phyloP scores from a whole-genome alignment of 2,888 invertebrate genomes.

The Synergus laeviventris region DNA sequence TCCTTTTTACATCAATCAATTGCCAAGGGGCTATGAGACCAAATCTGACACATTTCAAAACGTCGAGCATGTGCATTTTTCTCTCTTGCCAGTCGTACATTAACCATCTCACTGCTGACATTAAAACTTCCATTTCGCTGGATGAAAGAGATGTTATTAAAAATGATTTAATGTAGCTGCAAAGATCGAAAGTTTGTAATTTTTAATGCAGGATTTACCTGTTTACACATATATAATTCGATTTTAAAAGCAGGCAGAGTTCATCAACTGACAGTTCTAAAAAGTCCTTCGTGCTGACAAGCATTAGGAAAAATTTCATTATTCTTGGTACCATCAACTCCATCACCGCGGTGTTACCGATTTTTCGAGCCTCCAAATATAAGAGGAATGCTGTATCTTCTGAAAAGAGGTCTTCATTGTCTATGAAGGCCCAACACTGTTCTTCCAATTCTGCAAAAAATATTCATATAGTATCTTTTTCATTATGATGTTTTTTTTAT shows the following conservation, averaged over 20 bases:
- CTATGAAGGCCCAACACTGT: conserved; percentile 87
- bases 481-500: conserved; percentile 25
- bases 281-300: conserved; percentile 87
- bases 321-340: conserved; percentile 86
- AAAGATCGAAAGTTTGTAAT: not conserved
- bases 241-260: conserved; percentile 82
- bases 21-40: conserved; percentile 89
- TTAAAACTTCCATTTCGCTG: conserved; percentile 86
- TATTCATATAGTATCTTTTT: not conserved
- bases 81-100: conserved; percentile 84
- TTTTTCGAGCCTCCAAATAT: conserved; percentile 80
- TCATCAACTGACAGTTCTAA: conserved; percentile 82
- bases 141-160: conserved; percentile 43
- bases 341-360: conserved; percentile 80
- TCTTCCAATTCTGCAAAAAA: conserved; percentile 81
- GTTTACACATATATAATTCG: conserved; percentile 86
- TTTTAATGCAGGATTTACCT: conserved; percentile 76
- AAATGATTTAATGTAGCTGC: not conserved
- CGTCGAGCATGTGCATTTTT: conserved; percentile 78
- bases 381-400: conserved; percentile 87
- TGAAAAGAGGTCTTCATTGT: conserved; percentile 82
- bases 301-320: conserved; percentile 85
- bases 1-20: conserved; percentile 86
- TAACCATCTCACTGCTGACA: conserved; percentile 89
- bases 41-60: conserved; percentile 86